phyloP scores from a whole-genome alignment of 1,140 invertebrate genomes.

The Drosophila kurseongensis region DNA sequence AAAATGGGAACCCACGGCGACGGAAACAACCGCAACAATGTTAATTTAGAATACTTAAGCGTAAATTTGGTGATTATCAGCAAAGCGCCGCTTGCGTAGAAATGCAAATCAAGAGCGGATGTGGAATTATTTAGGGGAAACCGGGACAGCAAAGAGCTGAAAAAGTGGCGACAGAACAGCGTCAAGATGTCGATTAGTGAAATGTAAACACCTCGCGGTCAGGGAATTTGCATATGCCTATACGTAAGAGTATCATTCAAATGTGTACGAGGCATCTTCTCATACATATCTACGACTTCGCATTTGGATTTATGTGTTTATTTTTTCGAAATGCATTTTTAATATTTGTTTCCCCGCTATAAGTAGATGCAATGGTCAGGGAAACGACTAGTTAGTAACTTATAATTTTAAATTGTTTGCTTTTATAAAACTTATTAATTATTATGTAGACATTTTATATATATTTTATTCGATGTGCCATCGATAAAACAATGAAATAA shows the following conservation, averaged over 20 bases:
- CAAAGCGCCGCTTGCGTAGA: constrained; percentile 19
- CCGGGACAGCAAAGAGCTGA: neutral
- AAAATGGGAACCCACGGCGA: constrained; percentile 18
- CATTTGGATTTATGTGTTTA: constrained; percentile 36
- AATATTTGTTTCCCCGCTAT: constrained; percentile 27
- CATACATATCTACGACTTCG: constrained; percentile 1
- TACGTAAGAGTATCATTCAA: constrained; percentile 18
- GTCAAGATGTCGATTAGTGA: constrained; percentile 40
- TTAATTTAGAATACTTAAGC: constrained; percentile 44
- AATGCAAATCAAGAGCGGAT: constrained; percentile 30
- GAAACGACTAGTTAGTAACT: neutral
- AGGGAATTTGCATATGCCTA: constrained; percentile 31
- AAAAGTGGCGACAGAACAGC: constrained; percentile 15
- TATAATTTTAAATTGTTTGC: no score
- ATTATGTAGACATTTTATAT: no score
- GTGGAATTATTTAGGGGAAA: constrained; percentile 2
- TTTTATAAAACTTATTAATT: no score
- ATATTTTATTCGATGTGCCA: no score
- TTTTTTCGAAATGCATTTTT: constrained; percentile 42
- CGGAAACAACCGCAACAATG: constrained; percentile 25
- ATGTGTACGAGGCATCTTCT: constrained; percentile 11
- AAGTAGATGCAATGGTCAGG: neutral
- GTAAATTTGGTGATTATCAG: constrained; percentile 43
- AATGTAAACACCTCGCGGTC: constrained; percentile 40
- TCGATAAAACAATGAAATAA: no score